Evolutionary conservation across 2,113 vertebrate species (phyloP), one percentile per base, ranked within the genome.

Genomic region (Barbus barbus): DNA sequence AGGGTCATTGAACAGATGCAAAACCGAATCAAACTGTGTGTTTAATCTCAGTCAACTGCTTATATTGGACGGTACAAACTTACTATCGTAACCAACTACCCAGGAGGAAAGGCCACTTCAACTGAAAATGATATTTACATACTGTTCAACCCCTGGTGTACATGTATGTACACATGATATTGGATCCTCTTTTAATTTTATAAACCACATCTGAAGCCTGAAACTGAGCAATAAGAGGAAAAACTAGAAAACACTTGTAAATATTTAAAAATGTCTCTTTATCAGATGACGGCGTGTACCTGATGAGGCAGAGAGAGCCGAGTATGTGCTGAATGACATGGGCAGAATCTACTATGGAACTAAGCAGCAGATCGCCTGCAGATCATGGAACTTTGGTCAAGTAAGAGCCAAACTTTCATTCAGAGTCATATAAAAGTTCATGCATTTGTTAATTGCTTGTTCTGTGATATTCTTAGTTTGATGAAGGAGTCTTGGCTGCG

Each of bases 291-390:
- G 1, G 16, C 1, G 78, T 69, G 26, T 13, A 81, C 16, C 3
- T 4, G 79, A 81, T 24, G 44, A 81, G 44, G 44, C 44, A 0
- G 38, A 81, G 41, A 69, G 61, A 44, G 3, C 0, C 0, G 63
- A 81, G 38, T 81, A 81, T 69, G 79, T 81, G 78, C 93, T 97
- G 3, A 98, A 96, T n/a, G 97, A 98, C 77, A 93, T 86, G 0
- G 97, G 97, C 2, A 93, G 92, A 63, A 94, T 98, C 88, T 98
- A 97, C 90, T 98, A 98, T 0, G 97, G 97, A 69, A 98, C 97
- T 0, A 95, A 96, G 88, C 92, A 93, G 0, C 97, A 98, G 93
- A 97, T 98, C 18, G 96, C 94, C 0, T 93, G 95, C 56, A 92
- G 97, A 18, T 95, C 95, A 0, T 98, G 97, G 97, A 97, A 97